Conservation (phyloP, 2,113 vertebrate species). For the Petrocephalus microphthalmus region DNA sequence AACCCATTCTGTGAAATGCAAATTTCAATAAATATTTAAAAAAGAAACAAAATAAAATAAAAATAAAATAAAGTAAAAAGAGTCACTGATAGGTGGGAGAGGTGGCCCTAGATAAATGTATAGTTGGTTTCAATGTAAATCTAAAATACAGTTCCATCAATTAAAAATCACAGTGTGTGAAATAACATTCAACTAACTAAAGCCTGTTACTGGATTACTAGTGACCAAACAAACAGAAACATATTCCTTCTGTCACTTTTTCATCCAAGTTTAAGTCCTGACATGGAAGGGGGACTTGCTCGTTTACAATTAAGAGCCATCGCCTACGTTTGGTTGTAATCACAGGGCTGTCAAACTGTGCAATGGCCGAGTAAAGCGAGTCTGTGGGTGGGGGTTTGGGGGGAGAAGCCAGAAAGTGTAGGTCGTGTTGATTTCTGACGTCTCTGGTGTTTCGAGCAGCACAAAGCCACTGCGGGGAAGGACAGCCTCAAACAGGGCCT, state of each 20-base stretch:
- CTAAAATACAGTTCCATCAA: background rate
- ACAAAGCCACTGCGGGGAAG: background rate
- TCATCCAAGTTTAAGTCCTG: background rate
- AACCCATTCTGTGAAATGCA: background rate
- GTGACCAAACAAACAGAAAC: background rate
- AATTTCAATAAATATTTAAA: background rate
- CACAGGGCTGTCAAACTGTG: background rate
- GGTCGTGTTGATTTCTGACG: background rate
- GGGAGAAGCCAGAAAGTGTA: background rate
- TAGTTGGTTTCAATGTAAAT: background rate
- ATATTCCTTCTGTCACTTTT: background rate
- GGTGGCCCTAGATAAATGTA: background rate
- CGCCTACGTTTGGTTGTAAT: background rate
- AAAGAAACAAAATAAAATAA: background rate
- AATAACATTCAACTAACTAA: background rate
- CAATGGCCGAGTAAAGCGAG: background rate
- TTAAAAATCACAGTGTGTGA: background rate
- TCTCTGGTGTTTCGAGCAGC: background rate
- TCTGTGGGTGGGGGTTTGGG: background rate
- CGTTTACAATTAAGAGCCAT: background rate
- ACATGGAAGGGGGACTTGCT: background rate
- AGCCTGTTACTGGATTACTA: background rate
- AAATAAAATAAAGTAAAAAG: too few species aligned
- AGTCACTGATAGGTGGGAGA: background rate
- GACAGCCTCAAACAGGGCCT: background rate